phyloP scores from a whole-genome alignment of 2,888 invertebrate genomes.

The Melieria omissa region DNA sequence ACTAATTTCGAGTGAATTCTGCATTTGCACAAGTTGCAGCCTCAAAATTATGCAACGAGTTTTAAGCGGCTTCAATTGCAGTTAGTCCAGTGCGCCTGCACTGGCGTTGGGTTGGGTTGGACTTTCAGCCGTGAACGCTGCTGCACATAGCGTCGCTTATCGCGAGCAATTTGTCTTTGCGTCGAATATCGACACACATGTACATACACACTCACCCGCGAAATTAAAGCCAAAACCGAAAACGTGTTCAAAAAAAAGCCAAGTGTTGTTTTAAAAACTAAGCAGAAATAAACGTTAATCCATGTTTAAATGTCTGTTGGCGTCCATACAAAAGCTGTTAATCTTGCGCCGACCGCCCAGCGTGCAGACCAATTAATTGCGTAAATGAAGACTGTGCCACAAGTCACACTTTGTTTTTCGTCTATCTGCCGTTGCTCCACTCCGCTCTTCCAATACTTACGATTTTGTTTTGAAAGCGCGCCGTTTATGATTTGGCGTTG shows the following conservation, averaged over 20 bases:
- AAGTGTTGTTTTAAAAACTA: not conserved
- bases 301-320: conserved; percentile 20
- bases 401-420: conserved; percentile 39
- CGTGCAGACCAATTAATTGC: conserved; percentile 61
- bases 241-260: not conserved
- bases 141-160: not conserved
- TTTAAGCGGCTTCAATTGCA: no score
- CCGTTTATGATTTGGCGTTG: no score
- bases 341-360: conserved; percentile 56
- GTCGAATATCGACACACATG: not conserved
- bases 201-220: not conserved
- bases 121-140: no score
- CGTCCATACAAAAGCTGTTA: conserved; percentile 41
- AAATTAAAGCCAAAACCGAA: not conserved
- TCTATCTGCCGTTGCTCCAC: not conserved
- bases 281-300: conserved; percentile 19
- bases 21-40: no score
- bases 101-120: no score
- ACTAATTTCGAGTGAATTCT: no score
- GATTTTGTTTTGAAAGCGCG: not conserved
- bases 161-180: not conserved
- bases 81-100: no score
- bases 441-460: not conserved
- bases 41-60: no score
- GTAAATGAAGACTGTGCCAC: conserved; percentile 36